Conservation (phyloP, 2,113 vertebrate species). For the Ptilonorhynchus violaceus region DNA sequence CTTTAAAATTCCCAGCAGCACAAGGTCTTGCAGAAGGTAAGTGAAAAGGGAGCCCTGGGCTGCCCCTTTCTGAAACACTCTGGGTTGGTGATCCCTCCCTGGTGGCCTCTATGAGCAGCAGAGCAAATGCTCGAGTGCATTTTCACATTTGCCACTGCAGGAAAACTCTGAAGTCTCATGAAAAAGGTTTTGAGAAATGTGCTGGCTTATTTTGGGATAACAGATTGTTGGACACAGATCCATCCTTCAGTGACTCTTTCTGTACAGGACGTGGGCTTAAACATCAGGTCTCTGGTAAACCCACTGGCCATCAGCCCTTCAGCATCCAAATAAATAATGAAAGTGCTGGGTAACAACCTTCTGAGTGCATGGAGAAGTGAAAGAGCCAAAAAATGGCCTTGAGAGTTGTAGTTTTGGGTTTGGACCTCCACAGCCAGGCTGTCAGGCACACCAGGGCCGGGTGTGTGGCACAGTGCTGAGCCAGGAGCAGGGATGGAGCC, state of each 20-base stretch:
- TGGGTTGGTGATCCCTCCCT: rapidly evolving
- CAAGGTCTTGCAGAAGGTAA: neutral
- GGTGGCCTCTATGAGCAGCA: neutral
- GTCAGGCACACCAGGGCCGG: too few species aligned
- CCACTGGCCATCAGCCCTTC: rapidly evolving
- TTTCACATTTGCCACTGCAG: neutral
- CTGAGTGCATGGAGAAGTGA: neutral
- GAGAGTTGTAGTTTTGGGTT: neutral
- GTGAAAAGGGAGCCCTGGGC: neutral
- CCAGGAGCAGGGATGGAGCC: neutral
- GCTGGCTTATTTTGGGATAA: neutral
- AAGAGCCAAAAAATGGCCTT: neutral
- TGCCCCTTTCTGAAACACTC: neutral
- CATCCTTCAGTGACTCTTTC: too few species aligned
- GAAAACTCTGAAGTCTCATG: neutral
- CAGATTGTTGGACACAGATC: too few species aligned
- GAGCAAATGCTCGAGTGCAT: neutral
- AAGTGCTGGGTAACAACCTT: neutral
- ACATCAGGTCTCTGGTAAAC: neutral
- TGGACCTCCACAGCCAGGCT: neutral
- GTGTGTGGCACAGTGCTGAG: neutral
- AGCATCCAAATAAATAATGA: neutral
- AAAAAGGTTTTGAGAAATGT: neutral
- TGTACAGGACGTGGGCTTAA: rapidly evolving
- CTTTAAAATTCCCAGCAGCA: neutral